Base-by-base conservation (phyloP, 2,797 vertebrate genomes). In the Bradypodion ventrale region DNA sequence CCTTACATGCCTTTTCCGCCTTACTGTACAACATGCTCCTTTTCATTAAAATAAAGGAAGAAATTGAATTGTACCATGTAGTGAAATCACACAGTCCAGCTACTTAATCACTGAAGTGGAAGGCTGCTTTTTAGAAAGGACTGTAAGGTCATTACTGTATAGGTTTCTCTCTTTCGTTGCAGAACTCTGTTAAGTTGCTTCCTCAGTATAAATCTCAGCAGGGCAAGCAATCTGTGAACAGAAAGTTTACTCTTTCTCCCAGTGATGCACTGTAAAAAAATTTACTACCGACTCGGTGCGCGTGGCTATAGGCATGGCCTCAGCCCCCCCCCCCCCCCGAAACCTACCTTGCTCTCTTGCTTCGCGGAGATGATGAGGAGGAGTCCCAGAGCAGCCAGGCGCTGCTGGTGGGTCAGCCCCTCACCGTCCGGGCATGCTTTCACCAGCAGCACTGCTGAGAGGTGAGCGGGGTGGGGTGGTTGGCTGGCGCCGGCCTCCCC, bases 11-110 rank as follows among this genome's bases (percentile, higher is more conserved):
- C 44, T 35, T 52, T 69, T 77, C 7, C 25, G 12, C 68, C 21
- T 42, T 42, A 46, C 59, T 59, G 25, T 40, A 70, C 35, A 75
- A 29, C 73, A 42, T 49, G 32, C 3, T 73, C 13, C 62, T 84
- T 84, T 84, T 62, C 52, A 63, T 78, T 23, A 72, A 75, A 52
- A 49, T 9, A 35, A 84, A 73, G 21, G 32, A 25, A 73, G 65
- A 35, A 78, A 78, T 46, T 46, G 25, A 73, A 84, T 63, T 52
- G 42, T 35, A 73, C 59, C 42, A 72, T 56, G 56, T 19, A 72
- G 4, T 63, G 68, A 84, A 78, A 84, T 69, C 23, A 52, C 27
- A 65, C 16, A 75, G 16, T 56, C 49, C n/a, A 42, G 46, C 56
- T 42, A 6, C 46, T 74, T 63, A 40, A 74, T 52, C 27, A 29